Evolutionary conservation across 2,797 vertebrate genomes (phyloP).

Genomic region (Sarcoramphus papa): DNA sequence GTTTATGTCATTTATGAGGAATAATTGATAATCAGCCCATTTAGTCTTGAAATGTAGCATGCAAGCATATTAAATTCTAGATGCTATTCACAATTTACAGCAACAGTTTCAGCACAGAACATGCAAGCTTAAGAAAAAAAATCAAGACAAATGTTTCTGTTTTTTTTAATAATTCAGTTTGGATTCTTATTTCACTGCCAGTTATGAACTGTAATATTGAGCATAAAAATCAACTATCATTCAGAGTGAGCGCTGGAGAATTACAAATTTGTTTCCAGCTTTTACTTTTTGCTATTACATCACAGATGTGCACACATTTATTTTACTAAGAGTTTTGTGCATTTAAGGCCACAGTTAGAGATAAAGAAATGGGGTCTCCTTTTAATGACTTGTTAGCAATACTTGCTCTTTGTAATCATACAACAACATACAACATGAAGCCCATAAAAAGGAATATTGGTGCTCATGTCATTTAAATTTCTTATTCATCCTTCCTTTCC

Average conservation of each 20-base stretch:
- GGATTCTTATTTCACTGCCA: conserved; percentile 25
- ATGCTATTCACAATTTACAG: not conserved
- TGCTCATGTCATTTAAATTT: not conserved
- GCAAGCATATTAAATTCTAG: not conserved
- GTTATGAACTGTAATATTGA: not conserved
- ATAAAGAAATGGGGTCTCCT: not conserved
- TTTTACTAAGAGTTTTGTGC: not conserved
- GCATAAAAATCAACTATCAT: not conserved
- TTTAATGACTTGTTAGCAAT: not conserved
- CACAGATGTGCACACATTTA: not conserved
- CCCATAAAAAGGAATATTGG: not conserved
- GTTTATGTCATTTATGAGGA: not conserved
- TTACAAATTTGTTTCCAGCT: not conserved
- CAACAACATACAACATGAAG: not conserved
- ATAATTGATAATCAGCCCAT: not conserved
- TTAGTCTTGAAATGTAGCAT: not conserved
- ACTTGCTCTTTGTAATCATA: not conserved
- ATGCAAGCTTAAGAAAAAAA: not conserved
- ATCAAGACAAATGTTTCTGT: not conserved
- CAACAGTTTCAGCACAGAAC: not conserved
- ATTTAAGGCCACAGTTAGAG: not conserved
- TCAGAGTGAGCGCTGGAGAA: not conserved
- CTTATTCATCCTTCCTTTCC: not conserved
- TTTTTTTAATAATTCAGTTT: conserved; percentile 18
- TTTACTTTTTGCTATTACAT: not conserved